Conservation (phyloP, 2,888 invertebrate species). For the Acleris laterana region DNA sequence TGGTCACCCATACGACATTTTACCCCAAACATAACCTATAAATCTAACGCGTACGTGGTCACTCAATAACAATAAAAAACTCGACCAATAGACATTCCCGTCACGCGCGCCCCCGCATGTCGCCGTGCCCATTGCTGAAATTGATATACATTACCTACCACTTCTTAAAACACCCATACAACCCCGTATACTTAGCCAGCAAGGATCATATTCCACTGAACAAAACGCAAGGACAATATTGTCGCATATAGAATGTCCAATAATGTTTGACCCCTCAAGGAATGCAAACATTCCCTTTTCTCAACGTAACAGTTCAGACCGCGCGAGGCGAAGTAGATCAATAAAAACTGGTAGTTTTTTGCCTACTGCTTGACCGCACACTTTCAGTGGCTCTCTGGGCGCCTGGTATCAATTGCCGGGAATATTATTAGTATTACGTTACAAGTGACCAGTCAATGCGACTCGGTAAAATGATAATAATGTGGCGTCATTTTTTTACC, state of each 20-base stretch:
- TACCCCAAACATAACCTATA: constrained; percentile 34
- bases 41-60: constrained; percentile 57
- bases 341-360: constrained; percentile 47
- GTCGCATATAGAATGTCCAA: constrained; percentile 47
- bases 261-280: constrained; percentile 50
- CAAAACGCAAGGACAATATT: constrained; percentile 28
- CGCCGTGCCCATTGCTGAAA: constrained; percentile 77
- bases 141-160: constrained; percentile 74
- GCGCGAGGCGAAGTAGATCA: constrained; percentile 41
- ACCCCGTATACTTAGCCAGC: constrained; percentile 46
- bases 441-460: constrained; percentile 55
- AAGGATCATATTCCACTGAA: constrained; percentile 48
- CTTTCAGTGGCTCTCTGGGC: constrained; percentile 64
- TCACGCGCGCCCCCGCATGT: constrained; percentile 75
- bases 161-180: constrained; percentile 41
- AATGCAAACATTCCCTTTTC: constrained; percentile 33
- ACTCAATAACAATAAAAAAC: constrained; percentile 78
- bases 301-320: constrained; percentile 37
- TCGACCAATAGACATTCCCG: constrained; percentile 68
- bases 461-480: constrained; percentile 52
- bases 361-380: constrained; percentile 63
- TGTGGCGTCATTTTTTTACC: constrained; percentile 21
- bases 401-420: constrained; percentile 75
- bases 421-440: constrained; percentile 69
- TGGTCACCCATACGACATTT: constrained; percentile 10